Evolutionary conservation across 2,888 invertebrate genomes (phyloP).

Genomic region (Agrenia bidenticulata): DNA sequence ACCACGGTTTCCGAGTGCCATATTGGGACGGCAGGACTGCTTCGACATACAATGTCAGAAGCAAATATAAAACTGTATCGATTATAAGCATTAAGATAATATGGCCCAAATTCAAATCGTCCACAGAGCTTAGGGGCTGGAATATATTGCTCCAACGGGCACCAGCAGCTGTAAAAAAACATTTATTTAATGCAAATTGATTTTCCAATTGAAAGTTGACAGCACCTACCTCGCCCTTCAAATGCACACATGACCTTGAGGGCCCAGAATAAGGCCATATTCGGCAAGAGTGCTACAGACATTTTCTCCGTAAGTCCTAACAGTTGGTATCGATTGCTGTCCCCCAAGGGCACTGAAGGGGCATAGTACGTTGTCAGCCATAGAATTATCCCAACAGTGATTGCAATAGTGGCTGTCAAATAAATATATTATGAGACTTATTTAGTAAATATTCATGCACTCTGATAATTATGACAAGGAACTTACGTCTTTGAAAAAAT

Average conservation of each 20-base stretch:
- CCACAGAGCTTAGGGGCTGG: slow-evolving; percentile 54
- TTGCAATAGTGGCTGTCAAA: slow-evolving; percentile 54
- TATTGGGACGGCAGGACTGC: slow-evolving; percentile 67
- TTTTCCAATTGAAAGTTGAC: not conserved
- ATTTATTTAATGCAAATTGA: not conserved
- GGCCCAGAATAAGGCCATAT: slow-evolving; percentile 52
- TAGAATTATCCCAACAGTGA: slow-evolving; percentile 53
- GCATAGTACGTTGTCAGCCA: slow-evolving; percentile 53
- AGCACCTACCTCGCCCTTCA: slow-evolving; percentile 51
- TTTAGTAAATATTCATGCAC: not conserved
- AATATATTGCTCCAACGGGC: slow-evolving; percentile 56
- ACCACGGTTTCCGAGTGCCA: slow-evolving; percentile 67
- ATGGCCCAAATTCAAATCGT: slow-evolving; percentile 55
- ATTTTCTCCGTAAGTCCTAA: slow-evolving; percentile 46
- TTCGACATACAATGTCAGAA: slow-evolving; percentile 66
- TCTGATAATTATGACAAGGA: not conserved
- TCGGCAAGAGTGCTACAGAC: slow-evolving; percentile 51
- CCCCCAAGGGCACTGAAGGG: slow-evolving; percentile 24
- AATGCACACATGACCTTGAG: slow-evolving; percentile 51
- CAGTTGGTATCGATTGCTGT: slow-evolving; percentile 23
- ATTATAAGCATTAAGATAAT: slow-evolving; percentile 55
- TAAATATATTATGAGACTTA: not conserved
- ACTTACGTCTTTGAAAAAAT: slow-evolving; percentile 58
- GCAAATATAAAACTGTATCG: slow-evolving; percentile 58
- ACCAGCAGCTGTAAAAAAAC: slow-evolving; percentile 54